Conservation (phyloP, 2,113 vertebrate species). For the Macquaria ambigua region DNA sequence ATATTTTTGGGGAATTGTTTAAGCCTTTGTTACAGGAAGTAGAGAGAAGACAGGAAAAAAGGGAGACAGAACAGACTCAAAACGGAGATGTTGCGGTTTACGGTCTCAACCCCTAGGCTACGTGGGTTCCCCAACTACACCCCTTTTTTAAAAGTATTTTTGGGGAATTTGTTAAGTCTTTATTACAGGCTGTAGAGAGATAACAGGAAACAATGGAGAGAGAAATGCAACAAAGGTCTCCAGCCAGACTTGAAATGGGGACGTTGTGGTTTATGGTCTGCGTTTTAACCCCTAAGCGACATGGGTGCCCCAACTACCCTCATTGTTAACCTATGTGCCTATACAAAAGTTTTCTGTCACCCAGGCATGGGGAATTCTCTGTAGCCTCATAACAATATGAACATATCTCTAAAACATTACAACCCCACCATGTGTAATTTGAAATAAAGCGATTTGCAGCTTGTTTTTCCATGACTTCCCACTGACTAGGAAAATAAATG, state of each 20-base stretch:
- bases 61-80: background rate
- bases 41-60: background rate
- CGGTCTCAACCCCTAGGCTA: background rate
- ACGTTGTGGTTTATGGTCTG: background rate
- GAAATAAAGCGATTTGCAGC: background rate
- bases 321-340: background rate
- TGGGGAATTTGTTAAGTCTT: background rate
- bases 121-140: background rate
- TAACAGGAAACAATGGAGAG: background rate
- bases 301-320: background rate
- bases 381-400: background rate
- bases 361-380: background rate
- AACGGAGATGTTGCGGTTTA: background rate
- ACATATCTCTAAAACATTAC: background rate
- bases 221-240: background rate
- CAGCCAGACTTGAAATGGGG: background rate
- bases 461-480: background rate
- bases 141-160: background rate
- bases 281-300: background rate
- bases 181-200: background rate
- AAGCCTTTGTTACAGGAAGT: background rate
- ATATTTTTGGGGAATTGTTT: background rate
- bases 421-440: background rate
- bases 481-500: background rate
- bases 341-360: background rate